A percentile compares a stretch with the other conserved stretches of the same genome.
Conservation (phyloP, 1,140 invertebrate genomes). For the Leptopilina boulardi region DNA sequence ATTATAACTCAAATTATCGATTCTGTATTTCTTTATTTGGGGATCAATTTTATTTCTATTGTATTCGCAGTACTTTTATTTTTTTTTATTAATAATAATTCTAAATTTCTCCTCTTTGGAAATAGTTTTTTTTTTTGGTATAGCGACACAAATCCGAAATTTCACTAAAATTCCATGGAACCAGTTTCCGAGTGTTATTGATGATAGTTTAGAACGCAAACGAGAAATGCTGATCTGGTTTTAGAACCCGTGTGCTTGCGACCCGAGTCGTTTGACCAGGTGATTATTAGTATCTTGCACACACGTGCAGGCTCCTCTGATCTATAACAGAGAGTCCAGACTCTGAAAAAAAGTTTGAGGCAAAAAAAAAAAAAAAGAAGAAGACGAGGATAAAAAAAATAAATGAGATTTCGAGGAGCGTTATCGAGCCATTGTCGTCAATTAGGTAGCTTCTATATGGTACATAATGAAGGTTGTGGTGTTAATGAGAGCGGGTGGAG, state of each 20-base stretch:
- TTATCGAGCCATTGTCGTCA: conserved; percentile 64
- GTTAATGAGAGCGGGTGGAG: conserved; percentile 69
- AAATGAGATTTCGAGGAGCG: conserved; percentile 19
- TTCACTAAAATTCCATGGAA: conserved; percentile 58
- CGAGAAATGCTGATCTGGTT: conserved; percentile 63
- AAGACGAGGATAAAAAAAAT: background rate
- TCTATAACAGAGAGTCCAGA: background rate
- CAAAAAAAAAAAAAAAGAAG: background rate
- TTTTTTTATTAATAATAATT: too few relatives aligned
- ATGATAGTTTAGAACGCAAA: conserved; percentile 71
- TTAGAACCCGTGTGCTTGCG: conserved; percentile 49
- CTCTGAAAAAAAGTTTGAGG: background rate
- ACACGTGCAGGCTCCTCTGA: conserved; percentile 12
- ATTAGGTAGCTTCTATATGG: conserved; percentile 65
- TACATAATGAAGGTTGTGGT: conserved; percentile 71
- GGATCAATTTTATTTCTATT: background rate
- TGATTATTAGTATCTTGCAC: conserved; percentile 27
- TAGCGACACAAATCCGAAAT: too few relatives aligned
- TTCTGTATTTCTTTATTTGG: conserved; percentile 29
- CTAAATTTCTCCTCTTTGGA: too few relatives aligned
- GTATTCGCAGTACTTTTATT: too few relatives aligned
- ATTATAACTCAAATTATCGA: conserved; percentile 48
- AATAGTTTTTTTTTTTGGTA: too few relatives aligned
- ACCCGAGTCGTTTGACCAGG: conserved; percentile 35
- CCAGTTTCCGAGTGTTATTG: conserved; percentile 67